Evolutionary conservation across 2,888 invertebrate genomes (phyloP), one percentile per base, ranked within the genome.

Genomic region (Epirrhoe alternata): DNA sequence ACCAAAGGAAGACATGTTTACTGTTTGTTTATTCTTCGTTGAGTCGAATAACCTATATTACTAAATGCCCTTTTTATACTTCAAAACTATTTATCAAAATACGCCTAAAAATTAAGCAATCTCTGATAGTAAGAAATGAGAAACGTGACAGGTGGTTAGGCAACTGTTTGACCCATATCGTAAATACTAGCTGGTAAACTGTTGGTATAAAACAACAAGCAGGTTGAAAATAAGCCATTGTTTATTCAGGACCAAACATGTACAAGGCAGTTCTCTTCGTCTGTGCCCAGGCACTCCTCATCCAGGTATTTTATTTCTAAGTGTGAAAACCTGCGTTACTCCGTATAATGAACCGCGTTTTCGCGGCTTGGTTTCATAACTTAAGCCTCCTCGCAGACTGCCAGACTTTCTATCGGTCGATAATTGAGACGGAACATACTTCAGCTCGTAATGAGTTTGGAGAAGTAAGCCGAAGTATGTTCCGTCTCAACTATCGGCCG

Each of bases 1-100:
- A 42, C 76, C 64, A 57, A 78, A 74, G 49, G 73, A 62, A 64
- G 75, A 78, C 83, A 83, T 84, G 66, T 66, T 80, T 14, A 10
- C 31, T 59, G 16, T 12, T 33, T 52, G 45, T 53, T 12, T 51
- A 16, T 49, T 57, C 60, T 65, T 59, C 49, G 53, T 49, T 4
- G 17, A 49, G 42, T 56, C 42, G 35, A 66, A 62, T 66, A 68
- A 50, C 14, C 30, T 8, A 33, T 45, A 0, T 6, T 7, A 0
- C 10, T 16, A 2, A 1, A 61, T 55, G 24, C 49, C n/a, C 50
- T 57, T 64, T 72, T 66, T 72, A 72, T 72, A 72, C 65, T 54
- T 56, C 5, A 10, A 45, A 53, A 6, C 10, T 33, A 33, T 55
- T n/a, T 60, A 58, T 38, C 17, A 38, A 6, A 63, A 14, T 53